A percentile compares a stretch with the other conserved stretches of the same genome.
Conservation (phyloP, 2,888 invertebrate genomes). For the Dicyrtoma fusca region DNA sequence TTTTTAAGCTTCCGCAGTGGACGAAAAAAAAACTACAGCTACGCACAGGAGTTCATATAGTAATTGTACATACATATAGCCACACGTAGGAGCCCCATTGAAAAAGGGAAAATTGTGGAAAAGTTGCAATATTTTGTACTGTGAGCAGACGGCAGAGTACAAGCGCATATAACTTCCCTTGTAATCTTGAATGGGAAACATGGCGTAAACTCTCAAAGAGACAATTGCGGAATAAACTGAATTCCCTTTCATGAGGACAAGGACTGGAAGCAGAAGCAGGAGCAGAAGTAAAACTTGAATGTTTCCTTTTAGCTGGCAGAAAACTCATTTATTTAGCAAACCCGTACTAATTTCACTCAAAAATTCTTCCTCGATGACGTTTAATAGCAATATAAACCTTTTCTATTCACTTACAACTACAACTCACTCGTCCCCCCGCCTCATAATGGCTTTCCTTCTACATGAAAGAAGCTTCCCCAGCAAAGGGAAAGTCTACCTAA, state of each 20-base stretch:
- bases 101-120: too few relatives aligned
- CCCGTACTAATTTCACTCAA: conserved; percentile 14
- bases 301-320: neutral
- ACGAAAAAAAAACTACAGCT: too few relatives aligned
- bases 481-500: neutral
- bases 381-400: neutral
- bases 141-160: too few relatives aligned
- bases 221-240: too few relatives aligned
- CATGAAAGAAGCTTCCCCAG: neutral
- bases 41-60: too few relatives aligned
- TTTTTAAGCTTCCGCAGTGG: too few relatives aligned
- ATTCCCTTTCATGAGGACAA: neutral
- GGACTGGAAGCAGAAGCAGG: neutral
- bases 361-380: conserved; percentile 3
- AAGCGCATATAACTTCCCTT: neutral
- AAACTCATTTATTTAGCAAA: conserved; percentile 16
- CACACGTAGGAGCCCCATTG: too few relatives aligned
- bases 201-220: neutral
- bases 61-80: too few relatives aligned
- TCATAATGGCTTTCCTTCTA: neutral
- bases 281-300: neutral
- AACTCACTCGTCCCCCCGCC: neutral
- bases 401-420: conserved; percentile 1
- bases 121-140: too few relatives aligned
- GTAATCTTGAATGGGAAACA: neutral